These are phyloP conservation scores for Eueremaeus valkanovi DNA, from an alignment of 2,888 invertebrate species.

Conservation along the genomic window DNA sequence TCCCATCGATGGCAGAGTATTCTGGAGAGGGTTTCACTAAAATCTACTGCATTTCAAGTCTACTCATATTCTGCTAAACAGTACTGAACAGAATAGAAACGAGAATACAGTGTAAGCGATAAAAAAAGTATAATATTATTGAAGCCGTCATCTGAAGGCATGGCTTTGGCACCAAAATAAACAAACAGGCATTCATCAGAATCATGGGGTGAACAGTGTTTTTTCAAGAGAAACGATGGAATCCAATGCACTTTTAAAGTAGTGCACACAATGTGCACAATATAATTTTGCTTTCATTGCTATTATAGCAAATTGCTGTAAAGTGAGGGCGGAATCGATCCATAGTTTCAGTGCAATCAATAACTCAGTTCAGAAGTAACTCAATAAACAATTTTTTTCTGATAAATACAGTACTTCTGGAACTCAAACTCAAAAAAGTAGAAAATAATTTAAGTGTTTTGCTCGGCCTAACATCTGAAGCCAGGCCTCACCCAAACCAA, in stretches of 20 bases:
- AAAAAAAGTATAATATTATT: constrained; percentile 10
- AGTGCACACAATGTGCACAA: not conserved
- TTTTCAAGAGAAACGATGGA: not conserved
- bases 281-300: no score
- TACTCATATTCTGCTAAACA: not conserved
- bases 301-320: not conserved
- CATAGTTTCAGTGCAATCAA: not conserved
- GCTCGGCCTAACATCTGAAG: not conserved
- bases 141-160: not conserved
- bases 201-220: constrained; percentile 28
- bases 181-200: constrained; percentile 11
- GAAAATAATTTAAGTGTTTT: no score
- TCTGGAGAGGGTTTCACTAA: not conserved
- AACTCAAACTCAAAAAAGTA: not conserved
- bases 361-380: not conserved
- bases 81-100: no score
- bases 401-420: not conserved
- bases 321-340: constrained; percentile 30
- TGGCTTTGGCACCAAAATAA: constrained; percentile 29
- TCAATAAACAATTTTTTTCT: constrained; percentile 12
- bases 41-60: not conserved
- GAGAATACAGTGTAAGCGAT: no score
- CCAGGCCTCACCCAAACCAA: not conserved
- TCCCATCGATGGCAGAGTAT: constrained; percentile 5
- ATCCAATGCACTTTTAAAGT: constrained; percentile 1